A percentile compares a stretch with the other conserved stretches of the same genome.
Evolutionary conservation across 1,140 invertebrate genomes (phyloP).

Genomic region (Parasteatoda tepidariorum): DNA sequence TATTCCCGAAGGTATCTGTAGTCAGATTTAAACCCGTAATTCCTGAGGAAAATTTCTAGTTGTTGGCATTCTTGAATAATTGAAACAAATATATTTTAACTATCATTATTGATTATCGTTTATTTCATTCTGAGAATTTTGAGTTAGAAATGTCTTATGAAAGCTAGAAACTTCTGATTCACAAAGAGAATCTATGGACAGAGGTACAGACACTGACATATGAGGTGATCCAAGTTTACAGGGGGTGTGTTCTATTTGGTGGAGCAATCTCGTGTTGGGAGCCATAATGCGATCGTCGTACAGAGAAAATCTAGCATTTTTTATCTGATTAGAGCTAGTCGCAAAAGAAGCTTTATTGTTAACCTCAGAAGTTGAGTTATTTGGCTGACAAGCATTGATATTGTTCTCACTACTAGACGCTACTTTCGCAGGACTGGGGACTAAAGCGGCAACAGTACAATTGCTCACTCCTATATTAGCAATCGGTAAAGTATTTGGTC

Average conservation of each 20-base stretch:
- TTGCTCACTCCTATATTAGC: conserved; percentile 4
- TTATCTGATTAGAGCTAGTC: conserved; percentile 84
- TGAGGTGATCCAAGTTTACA: conserved; percentile 53
- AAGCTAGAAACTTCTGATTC: conserved; percentile 55
- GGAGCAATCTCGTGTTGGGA: conserved; percentile 10
- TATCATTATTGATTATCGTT: conserved; percentile 54
- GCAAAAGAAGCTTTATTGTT: conserved; percentile 67
- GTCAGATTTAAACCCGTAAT: no score
- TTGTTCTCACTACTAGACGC: not conserved
- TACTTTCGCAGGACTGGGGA: conserved; percentile 6
- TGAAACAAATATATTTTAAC: no score
- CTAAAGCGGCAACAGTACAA: not conserved
- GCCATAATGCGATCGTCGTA: conserved; percentile 89
- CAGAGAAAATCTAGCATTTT: conserved; percentile 80
- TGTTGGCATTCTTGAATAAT: no score
- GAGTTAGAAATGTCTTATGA: conserved; percentile 47
- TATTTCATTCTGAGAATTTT: conserved; percentile 31
- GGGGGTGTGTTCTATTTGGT: conserved; percentile 33
- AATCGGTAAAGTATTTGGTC: conserved; percentile 50
- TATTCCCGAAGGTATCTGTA: no score
- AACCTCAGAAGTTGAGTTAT: not conserved
- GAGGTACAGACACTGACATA: conserved; percentile 54
- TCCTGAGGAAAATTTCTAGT: no score
- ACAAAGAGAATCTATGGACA: conserved; percentile 49
- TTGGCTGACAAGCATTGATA: not conserved